phyloP scores from a whole-genome alignment of 2,888 invertebrate genomes.

The Scaptomyza polygonia region DNA sequence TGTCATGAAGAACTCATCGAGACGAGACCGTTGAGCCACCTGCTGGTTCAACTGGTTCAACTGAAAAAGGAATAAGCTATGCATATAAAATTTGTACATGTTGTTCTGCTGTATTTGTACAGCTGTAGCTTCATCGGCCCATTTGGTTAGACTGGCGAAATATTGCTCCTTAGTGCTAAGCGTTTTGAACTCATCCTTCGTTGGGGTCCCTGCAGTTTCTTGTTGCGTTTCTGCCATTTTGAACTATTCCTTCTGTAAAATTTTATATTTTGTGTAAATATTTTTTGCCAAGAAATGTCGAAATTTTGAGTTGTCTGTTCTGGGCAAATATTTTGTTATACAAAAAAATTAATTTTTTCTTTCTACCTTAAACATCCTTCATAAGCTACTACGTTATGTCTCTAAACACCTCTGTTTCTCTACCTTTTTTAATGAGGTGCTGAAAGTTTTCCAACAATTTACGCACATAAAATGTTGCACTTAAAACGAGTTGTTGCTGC shows the following conservation, averaged over 20 bases:
- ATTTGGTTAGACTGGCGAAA: neutral
- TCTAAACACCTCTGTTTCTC: neutral
- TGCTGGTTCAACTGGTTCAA: neutral
- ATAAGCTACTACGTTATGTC: neutral
- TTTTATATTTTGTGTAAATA: neutral
- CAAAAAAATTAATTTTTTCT: neutral
- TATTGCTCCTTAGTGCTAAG: neutral
- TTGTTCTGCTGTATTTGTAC: neutral
- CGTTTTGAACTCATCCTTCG: neutral
- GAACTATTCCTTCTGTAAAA: neutral
- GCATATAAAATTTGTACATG: neutral
- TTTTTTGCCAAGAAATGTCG: slow-evolving; percentile 2
- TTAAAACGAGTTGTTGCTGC: slow-evolving; percentile 12
- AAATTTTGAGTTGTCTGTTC: neutral
- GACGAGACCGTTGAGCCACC: neutral
- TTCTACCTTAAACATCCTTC: neutral
- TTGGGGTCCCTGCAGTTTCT: neutral
- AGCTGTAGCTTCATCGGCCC: too few relatives aligned
- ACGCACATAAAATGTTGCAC: slow-evolving; percentile 2
- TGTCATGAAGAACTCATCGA: too few relatives aligned
- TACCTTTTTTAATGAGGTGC: slow-evolving; percentile 5
- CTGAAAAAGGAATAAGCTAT: neutral
- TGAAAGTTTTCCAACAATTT: slow-evolving; percentile 15
- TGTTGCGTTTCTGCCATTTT: neutral
- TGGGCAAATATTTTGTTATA: neutral